Evolutionary conservation across 2,888 invertebrate genomes (phyloP), one percentile per base, ranked within the genome.

Genomic region (Caenorhabditis zanzibari): DNA sequence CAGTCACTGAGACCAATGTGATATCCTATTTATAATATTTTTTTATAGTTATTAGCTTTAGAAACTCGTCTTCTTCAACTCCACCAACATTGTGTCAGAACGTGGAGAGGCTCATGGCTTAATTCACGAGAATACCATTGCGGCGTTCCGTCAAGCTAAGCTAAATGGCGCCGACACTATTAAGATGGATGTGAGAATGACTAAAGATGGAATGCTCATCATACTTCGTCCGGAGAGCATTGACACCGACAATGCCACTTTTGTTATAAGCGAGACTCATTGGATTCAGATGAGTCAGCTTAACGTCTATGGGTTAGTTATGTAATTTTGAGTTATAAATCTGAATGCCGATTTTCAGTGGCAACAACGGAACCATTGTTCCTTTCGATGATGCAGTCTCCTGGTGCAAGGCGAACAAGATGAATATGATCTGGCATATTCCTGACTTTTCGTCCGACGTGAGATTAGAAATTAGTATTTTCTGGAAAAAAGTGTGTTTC

Each of bases 351-450:
- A 22, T 9, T 71, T 64, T 9, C 47, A 81, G 75, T n/a, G 68
- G 72, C 0, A 41, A 28, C 24, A 80, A 83, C 28, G 73, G 68
- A 10, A 63, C 68, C 0, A 69, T 83, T 52, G 32, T 83, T 7
- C 22, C 58, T 10, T 83, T 83, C 16, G 83, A 83, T 7, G 80
- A 83, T 16, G 83, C 83, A 1, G 71, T 83, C 2, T 35, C 56
- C 14, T 83, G 83, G 83, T 74, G 75, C 28, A 44, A 75, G 44
- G 47, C 41, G 3, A 80, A 83, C 71, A 72, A 71, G 9, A 80
- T 83, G 64, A 83, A 80, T n/a, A 83, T 83, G 83, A 44, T 83
- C 0, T 80, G 74, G 83, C 63, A 75, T 16, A 59, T 83, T 66
- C 83, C 79, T 2, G 9, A 12, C 5, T 82, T 24, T 16, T 79